Percentiles rank a stretch among this genome's conserved stretches.
phyloP scores from a whole-genome alignment of 2,888 invertebrate species.

The Lithophane ornitopus region DNA sequence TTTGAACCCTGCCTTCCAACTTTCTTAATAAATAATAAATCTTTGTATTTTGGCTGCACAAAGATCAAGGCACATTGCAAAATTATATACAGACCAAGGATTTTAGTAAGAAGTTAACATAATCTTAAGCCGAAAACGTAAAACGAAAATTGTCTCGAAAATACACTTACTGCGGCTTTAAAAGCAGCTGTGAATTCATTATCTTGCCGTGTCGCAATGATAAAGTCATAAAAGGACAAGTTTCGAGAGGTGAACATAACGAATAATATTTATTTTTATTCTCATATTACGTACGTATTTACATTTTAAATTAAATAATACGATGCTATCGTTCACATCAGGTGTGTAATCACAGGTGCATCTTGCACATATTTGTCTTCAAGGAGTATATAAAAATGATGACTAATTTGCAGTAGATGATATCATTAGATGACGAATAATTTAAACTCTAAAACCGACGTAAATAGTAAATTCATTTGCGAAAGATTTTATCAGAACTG shows the following conservation, averaged over 20 bases:
- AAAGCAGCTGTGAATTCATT: constrained; percentile 69
- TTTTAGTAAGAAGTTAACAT: constrained; percentile 52
- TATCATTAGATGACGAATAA: constrained; percentile 30
- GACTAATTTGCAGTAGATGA: constrained; percentile 34
- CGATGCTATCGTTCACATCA: constrained; percentile 32
- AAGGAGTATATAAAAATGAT: constrained; percentile 27
- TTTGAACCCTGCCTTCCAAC: constrained; percentile 8
- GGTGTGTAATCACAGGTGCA: constrained; percentile 54
- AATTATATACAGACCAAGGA: constrained; percentile 60
- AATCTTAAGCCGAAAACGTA: constrained; percentile 45
- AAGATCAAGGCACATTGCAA: constrained; percentile 59
- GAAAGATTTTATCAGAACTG: background rate
- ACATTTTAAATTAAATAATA: constrained; percentile 46
- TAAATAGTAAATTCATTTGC: background rate
- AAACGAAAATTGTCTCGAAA: constrained; percentile 49
- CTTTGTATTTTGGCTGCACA: constrained; percentile 19
- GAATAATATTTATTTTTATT: constrained; percentile 59
- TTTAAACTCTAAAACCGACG: background rate
- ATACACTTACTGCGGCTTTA: constrained; percentile 49
- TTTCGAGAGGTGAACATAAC: constrained; percentile 57
- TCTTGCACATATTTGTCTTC: constrained; percentile 33
- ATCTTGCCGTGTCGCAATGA: constrained; percentile 66
- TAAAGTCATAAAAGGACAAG: constrained; percentile 71
- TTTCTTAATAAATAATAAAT: constrained; percentile 27
- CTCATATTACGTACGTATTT: constrained; percentile 38